phyloP scores from a whole-genome alignment of 2,888 invertebrate species.

The Drosophila helvetica region DNA sequence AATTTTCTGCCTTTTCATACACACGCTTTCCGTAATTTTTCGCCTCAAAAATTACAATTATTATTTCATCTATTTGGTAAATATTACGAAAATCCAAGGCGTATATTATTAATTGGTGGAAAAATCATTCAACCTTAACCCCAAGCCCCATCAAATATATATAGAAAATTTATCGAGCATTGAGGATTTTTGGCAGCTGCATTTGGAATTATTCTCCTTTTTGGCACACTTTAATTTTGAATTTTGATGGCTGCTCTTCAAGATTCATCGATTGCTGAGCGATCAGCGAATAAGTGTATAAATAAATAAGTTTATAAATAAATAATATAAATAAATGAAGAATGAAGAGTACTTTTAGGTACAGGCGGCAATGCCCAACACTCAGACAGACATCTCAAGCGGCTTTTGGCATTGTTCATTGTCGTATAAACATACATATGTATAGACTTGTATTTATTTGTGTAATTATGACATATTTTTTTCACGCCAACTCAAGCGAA shows the following conservation, averaged over 20 bases:
- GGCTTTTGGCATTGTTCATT: slow-evolving; percentile 52
- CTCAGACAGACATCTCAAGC: slow-evolving; percentile 49
- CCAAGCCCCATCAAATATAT: slow-evolving; percentile 21
- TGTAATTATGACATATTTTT: slow-evolving; percentile 71
- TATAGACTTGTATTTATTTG: slow-evolving; percentile 62
- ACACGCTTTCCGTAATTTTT: too few relatives aligned
- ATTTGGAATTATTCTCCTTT: not conserved
- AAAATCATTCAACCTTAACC: not conserved
- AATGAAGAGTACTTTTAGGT: slow-evolving; percentile 40
- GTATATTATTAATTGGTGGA: slow-evolving; percentile 45
- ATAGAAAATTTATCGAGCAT: slow-evolving; percentile 28
- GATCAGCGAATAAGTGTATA: slow-evolving; percentile 2
- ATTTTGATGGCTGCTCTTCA: slow-evolving; percentile 13
- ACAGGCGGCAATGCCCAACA: slow-evolving; percentile 3
- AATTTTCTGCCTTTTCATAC: too few relatives aligned
- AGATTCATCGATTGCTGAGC: slow-evolving; percentile 38
- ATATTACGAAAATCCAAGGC: slow-evolving; percentile 43
- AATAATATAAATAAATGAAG: not conserved
- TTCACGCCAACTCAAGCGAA: slow-evolving; percentile 67
- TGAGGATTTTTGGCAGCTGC: slow-evolving; percentile 39
- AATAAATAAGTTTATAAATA: not conserved
- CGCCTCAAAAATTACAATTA: too few relatives aligned
- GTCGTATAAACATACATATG: slow-evolving; percentile 1
- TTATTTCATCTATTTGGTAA: not conserved
- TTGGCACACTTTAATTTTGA: slow-evolving; percentile 29